Evolutionary conservation across 2,888 invertebrate species (phyloP).

Genomic region (Chirona hameri): DNA sequence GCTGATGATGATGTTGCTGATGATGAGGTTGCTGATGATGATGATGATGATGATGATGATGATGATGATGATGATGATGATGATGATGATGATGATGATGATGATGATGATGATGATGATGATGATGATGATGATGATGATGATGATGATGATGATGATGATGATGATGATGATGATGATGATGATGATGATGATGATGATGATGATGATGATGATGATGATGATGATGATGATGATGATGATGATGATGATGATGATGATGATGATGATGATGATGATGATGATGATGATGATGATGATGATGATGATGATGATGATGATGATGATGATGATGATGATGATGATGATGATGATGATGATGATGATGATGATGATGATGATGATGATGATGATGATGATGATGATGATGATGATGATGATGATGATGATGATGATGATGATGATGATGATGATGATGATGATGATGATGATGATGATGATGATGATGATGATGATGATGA

Average conservation of each 20-base stretch:
- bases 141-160: slow-evolving; percentile 22
- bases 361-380: slow-evolving; percentile 22
- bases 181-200: slow-evolving; percentile 22
- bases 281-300: slow-evolving; percentile 22
- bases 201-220: slow-evolving; percentile 22
- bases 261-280: too few relatives aligned
- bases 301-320: slow-evolving; percentile 22
- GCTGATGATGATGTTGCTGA: too few relatives aligned
- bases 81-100: slow-evolving; percentile 22
- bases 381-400: slow-evolving; percentile 22
- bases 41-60: too few relatives aligned
- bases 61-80: slow-evolving; percentile 22
- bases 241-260: slow-evolving; percentile 10
- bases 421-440: slow-evolving; percentile 10
- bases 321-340: slow-evolving; percentile 22
- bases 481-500: slow-evolving; percentile 22
- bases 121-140: slow-evolving; percentile 11
- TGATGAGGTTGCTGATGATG: too few relatives aligned
- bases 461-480: slow-evolving; percentile 22
- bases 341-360: slow-evolving; percentile 22
- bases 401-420: slow-evolving; percentile 22
- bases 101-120: slow-evolving; percentile 9
- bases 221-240: slow-evolving; percentile 22
- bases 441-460: slow-evolving; percentile 22
- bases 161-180: slow-evolving; percentile 22